These are phyloP conservation scores for Andrena minutula DNA, from an alignment of 2,888 invertebrate genomes.

Conservation along the genomic window DNA sequence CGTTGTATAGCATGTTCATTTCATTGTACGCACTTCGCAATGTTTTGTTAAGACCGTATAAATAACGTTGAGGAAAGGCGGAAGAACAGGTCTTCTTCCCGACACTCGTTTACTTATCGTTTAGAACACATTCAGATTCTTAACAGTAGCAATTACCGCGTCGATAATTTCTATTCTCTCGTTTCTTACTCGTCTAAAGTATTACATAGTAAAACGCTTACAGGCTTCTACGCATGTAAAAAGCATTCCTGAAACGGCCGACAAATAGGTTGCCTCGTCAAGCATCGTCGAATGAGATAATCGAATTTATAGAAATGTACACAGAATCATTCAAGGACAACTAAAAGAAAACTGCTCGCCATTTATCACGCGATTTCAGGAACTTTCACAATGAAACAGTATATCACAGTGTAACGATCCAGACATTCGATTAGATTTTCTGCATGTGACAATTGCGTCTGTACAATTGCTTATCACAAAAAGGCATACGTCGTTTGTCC, in stretches of 20 bases:
- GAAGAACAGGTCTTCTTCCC: constrained; percentile 17
- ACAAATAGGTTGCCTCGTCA: constrained; percentile 54
- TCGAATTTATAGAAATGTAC: constrained; percentile 56
- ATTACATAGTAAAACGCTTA: constrained; percentile 69
- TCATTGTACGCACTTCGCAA: constrained; percentile 35
- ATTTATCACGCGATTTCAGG: constrained; percentile 70
- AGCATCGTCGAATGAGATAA: constrained; percentile 26
- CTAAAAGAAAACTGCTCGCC: constrained; percentile 36
- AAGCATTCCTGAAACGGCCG: constrained; percentile 66
- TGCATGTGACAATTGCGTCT: constrained; percentile 67
- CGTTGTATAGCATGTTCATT: constrained; percentile 46
- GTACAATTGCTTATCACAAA: constrained; percentile 74
- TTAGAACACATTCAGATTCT: constrained; percentile 62
- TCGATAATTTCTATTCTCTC: constrained; percentile 51
- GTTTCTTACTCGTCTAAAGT: constrained; percentile 60
- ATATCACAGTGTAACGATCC: constrained; percentile 73
- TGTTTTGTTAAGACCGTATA: constrained; percentile 51
- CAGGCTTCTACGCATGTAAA: constrained; percentile 65
- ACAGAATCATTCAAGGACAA: constrained; percentile 38
- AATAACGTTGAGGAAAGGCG: constrained; percentile 40
- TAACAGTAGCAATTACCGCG: constrained; percentile 55
- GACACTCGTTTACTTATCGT: constrained; percentile 46
- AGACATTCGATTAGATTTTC: constrained; percentile 71
- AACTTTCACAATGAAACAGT: constrained; percentile 66
- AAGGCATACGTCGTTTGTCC: constrained; percentile 54